Base-by-base conservation (phyloP, 2,797 vertebrate genomes). In the Xenops minutus region DNA sequence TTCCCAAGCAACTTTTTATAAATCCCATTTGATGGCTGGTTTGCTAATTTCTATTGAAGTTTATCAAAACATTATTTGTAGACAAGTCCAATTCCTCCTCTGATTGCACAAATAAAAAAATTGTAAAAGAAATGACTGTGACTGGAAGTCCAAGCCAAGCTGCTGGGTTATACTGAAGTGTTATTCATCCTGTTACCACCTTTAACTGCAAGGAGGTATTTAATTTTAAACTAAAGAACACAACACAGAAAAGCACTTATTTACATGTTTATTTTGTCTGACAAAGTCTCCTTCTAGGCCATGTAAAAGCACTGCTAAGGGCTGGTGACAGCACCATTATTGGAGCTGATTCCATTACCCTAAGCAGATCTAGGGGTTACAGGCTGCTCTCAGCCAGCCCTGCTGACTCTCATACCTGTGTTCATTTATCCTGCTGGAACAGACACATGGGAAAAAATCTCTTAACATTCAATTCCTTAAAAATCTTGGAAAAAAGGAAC, bases 1-100 rank as follows among this genome's bases (percentile, higher is more conserved):
- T 95, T 97, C 93, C 97, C 96, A 97, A 95, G 96, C 66, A 95
- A 96, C 92, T 88, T 95, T 96, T 92, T 95, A 81, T 92, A 96
- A 94, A 94, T 71, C 78, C 77, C n/a, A 56, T 81, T 88, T 82
- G 92, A 96, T 79, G 87, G 74, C 85, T 39, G 27, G 19, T 86
- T 89, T 64, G 92, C 78, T 86, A 72, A 93, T 97, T 96, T 93
- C 92, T 86, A 79, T 55, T 84, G 56, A 94, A 94, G 88, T 81
- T 90, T 96, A 94, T 85, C 85, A 78, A 96, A 95, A 91, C 80
- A 85, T 27, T 79, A 89, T 62, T 92, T 82, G 91, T 48, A 80
- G 83, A 95, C 52, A 93, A 91, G 82, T 80, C 66, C 68, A 90
- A 95, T 90, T 55, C 81, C 63, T 90, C 41, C 41, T 79, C 13